Evolutionary conservation across 2,797 vertebrate genomes (phyloP).

Genomic region (Spinus olivaceus): DNA sequence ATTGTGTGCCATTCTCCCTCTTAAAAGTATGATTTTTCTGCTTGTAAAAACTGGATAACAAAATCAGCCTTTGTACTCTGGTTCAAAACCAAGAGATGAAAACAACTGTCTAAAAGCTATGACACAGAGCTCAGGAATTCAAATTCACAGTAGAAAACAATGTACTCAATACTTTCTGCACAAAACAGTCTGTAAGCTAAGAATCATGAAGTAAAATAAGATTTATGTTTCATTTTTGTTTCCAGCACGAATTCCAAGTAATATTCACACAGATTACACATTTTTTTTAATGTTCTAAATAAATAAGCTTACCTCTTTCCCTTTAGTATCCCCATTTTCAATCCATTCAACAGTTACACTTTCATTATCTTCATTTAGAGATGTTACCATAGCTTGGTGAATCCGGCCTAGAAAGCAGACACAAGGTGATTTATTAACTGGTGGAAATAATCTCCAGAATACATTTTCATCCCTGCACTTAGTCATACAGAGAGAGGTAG

Average conservation of each 20-base stretch:
- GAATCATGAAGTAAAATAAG: neutral
- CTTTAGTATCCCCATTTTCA: constrained; percentile 98
- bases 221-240: neutral
- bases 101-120: neutral
- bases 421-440: neutral
- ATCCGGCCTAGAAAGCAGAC: constrained; percentile 85
- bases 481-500: neutral
- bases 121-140: neutral
- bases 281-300: neutral
- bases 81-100: neutral
- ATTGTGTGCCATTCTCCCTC: neutral
- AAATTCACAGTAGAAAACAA: neutral
- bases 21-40: neutral
- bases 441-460: neutral
- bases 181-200: neutral
- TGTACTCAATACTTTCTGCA: neutral
- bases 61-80: neutral
- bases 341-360: constrained; percentile 99
- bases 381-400: constrained; percentile 99
- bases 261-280: neutral
- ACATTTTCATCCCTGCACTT: neutral
- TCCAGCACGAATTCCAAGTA: neutral
- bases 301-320: constrained; percentile 87
- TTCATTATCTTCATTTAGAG: constrained; percentile 94
- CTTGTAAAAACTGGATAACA: neutral